Evolutionary conservation across 2,113 vertebrate species (phyloP).

Genomic region (Smithornis capensis): DNA sequence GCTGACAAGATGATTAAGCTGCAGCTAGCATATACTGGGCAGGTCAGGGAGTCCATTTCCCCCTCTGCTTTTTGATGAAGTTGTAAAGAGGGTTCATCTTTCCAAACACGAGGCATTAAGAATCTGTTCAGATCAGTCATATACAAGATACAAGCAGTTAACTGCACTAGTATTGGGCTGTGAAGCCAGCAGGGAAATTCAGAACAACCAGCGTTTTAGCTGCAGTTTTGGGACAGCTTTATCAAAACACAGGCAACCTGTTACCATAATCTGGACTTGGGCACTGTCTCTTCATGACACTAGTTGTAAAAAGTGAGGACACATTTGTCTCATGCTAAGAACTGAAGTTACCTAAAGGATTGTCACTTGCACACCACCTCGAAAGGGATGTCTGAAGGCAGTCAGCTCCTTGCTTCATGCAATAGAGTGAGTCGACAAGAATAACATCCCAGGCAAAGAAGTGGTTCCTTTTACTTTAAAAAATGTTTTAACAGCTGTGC

Average conservation of each 20-base stretch:
- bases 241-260: neutral
- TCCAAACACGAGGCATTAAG: neutral
- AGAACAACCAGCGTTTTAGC: neutral
- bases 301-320: neutral
- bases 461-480: constrained; percentile 2
- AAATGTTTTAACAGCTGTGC: constrained; percentile 3
- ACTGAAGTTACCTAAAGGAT: neutral
- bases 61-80: neutral
- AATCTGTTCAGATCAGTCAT: neutral
- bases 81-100: neutral
- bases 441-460: neutral
- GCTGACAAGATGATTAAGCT: neutral
- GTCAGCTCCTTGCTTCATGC: neutral
- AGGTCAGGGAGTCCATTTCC: neutral
- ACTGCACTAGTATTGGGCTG: neutral
- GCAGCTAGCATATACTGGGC: neutral
- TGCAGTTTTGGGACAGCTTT: neutral
- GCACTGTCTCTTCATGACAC: neutral
- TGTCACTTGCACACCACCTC: rapidly evolving
- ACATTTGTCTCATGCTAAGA: neutral
- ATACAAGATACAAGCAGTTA: rapidly evolving
- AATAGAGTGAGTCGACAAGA: neutral
- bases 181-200: neutral
- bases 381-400: neutral
- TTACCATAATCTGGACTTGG: neutral